Base-by-base conservation (phyloP, 2,797 vertebrate species). In the Bradypodion ventrale region DNA sequence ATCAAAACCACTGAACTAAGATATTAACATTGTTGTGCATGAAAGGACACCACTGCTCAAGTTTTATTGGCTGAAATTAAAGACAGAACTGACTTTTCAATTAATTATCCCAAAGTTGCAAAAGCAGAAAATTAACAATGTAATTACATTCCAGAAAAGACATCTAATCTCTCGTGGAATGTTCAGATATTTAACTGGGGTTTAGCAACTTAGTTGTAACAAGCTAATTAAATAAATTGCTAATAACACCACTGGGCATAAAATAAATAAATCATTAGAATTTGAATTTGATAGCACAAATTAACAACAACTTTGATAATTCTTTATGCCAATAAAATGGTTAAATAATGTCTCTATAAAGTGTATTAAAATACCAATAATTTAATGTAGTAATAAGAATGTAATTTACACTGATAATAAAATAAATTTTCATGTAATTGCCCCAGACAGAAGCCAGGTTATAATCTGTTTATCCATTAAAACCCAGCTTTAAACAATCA, bases 321-420 rank as follows among this genome's bases (percentile, higher is more conserved):
- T 56, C 23, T 92, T 93, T 80, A 92, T 83, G 15, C 25, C 19
- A 84, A 79, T 83, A 79, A 75, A 86, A 78, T 70, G 10, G 5
- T 77, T 90, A 91, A 93, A 89, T 93, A 89, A 87, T 56, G 52
- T 56, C 86, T n/a, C 6, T 60, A 81, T 83, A 88, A 78, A 93
- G 87, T 90, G 87, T 10, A 80, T 79, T 90, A 90, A 83, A 83
- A 93, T 75, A 90, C 1, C 88, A 49, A 78, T 88, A 87, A 66
- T 87, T 93, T 92, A 89, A 89, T 90, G 84, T 80, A 84, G 82
- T 92, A 90, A 87, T 91, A 92, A 92, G 81, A 87, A 88, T 87
- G 46, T 65, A 89, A 92, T 89, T 92, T 93, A 89, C 77, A 86
- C 89, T 90, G 82, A 91, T 66, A 79, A 89, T 59, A 85, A 89